These are phyloP conservation scores for Embiotoca jacksoni DNA, from an alignment of 2,113 vertebrate genomes.

Conservation along the genomic window DNA sequence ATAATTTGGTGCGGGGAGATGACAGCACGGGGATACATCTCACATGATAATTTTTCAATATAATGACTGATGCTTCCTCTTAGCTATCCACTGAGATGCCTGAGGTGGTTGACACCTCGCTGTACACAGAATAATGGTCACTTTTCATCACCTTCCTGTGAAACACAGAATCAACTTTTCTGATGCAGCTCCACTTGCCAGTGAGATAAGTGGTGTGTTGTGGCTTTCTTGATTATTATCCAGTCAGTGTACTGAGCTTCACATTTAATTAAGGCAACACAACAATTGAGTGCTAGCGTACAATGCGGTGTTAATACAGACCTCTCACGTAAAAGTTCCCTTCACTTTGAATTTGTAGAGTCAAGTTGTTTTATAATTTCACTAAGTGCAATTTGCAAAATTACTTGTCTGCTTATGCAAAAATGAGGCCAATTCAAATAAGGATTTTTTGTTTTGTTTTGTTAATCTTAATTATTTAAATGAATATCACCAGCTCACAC, in stretches of 20 bases:
- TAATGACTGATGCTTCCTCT: slow-evolving; percentile 30
- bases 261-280: not conserved
- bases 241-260: slow-evolving; percentile 5
- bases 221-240: slow-evolving; percentile 2
- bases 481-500: slow-evolving; percentile 27
- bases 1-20: slow-evolving; percentile 25
- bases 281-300: not conserved
- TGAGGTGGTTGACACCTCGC: not conserved
- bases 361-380: slow-evolving; percentile 39
- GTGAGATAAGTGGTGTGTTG: not conserved
- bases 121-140: not conserved
- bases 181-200: not conserved
- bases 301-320: slow-evolving; percentile 22
- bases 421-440: slow-evolving; percentile 35
- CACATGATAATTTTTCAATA: slow-evolving; percentile 18
- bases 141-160: not conserved
- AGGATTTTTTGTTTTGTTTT: not conserved
- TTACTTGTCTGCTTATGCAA: slow-evolving; percentile 40
- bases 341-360: slow-evolving; percentile 20
- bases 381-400: slow-evolving; percentile 44
- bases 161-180: not conserved
- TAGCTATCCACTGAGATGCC: not conserved
- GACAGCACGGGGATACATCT: slow-evolving; percentile 15
- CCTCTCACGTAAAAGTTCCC: slow-evolving; percentile 31
- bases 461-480: slow-evolving; percentile 49